These are phyloP conservation scores for Metalampra italica DNA, from an alignment of 2,888 invertebrate genomes.

Conservation along the genomic window DNA sequence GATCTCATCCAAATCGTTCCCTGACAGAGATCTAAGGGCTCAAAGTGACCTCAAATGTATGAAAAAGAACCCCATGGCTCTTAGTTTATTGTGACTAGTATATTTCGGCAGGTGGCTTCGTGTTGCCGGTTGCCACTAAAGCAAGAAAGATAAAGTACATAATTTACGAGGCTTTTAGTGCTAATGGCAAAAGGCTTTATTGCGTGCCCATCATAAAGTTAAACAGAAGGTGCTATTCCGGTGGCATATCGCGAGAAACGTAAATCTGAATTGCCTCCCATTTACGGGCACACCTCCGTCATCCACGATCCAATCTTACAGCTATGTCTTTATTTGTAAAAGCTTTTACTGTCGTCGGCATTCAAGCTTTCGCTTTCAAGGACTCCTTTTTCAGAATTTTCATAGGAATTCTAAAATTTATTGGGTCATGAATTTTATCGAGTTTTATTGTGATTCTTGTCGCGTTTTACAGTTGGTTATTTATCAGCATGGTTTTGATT, in stretches of 20 bases:
- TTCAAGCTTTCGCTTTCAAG: background rate
- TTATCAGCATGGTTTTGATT: too few relatives aligned
- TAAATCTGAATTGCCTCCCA: background rate
- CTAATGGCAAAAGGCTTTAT: constrained; percentile 7
- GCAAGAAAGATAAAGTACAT: constrained; percentile 2
- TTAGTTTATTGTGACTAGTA: too few relatives aligned
- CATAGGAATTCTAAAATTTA: too few relatives aligned
- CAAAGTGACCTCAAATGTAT: too few relatives aligned
- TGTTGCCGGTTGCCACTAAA: background rate
- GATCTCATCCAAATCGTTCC: too few relatives aligned
- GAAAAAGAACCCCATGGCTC: too few relatives aligned
- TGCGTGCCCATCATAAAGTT: constrained; percentile 5
- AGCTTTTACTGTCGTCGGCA: background rate
- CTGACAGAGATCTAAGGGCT: too few relatives aligned
- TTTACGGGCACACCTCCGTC: background rate
- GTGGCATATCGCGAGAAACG: background rate
- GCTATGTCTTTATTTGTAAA: background rate
- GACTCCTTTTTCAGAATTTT: too few relatives aligned
- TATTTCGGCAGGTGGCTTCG: too few relatives aligned
- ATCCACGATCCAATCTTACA: background rate
- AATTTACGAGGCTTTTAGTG: constrained; percentile 12
- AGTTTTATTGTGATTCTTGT: too few relatives aligned
- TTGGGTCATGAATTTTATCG: too few relatives aligned
- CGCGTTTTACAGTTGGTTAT: too few relatives aligned
- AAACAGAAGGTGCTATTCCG: constrained; percentile 2